phyloP scores from a whole-genome alignment of 2,888 invertebrate species.

The Xestia xanthographa region DNA sequence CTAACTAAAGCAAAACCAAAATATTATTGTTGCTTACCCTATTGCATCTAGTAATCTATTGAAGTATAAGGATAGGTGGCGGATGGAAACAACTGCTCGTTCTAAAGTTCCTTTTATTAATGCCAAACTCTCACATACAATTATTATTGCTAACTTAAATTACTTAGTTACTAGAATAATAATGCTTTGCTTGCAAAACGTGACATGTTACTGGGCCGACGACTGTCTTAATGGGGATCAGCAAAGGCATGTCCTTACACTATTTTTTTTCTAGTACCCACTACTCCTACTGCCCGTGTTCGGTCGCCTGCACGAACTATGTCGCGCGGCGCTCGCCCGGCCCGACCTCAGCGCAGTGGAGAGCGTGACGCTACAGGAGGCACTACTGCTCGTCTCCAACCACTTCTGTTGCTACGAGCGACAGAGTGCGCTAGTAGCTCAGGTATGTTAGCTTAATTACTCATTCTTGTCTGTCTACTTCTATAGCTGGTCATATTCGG shows the following conservation, averaged over 20 bases:
- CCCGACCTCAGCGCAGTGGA: constrained; percentile 95
- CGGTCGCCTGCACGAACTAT: constrained; percentile 95
- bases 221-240: too few relatives aligned
- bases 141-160: too few relatives aligned
- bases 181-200: too few relatives aligned
- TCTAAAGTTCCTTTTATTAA: too few relatives aligned
- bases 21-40: not conserved
- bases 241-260: too few relatives aligned
- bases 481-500: not conserved
- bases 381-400: constrained; percentile 95
- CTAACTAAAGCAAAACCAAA: not conserved
- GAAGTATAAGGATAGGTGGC: too few relatives aligned
- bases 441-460: constrained; percentile 74
- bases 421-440: constrained; percentile 89
- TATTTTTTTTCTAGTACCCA: constrained; percentile 91
- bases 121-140: too few relatives aligned
- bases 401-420: constrained; percentile 97
- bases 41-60: not conserved
- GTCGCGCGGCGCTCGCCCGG: constrained; percentile 93
- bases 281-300: constrained; percentile 96
- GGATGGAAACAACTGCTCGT: too few relatives aligned
- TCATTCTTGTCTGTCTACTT: not conserved
- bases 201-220: too few relatives aligned
- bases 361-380: constrained; percentile 95
- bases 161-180: too few relatives aligned